These are phyloP conservation scores for Dunckerocampus dactyliophorus DNA, from an alignment of 2,113 vertebrate species.

Conservation along the genomic window DNA sequence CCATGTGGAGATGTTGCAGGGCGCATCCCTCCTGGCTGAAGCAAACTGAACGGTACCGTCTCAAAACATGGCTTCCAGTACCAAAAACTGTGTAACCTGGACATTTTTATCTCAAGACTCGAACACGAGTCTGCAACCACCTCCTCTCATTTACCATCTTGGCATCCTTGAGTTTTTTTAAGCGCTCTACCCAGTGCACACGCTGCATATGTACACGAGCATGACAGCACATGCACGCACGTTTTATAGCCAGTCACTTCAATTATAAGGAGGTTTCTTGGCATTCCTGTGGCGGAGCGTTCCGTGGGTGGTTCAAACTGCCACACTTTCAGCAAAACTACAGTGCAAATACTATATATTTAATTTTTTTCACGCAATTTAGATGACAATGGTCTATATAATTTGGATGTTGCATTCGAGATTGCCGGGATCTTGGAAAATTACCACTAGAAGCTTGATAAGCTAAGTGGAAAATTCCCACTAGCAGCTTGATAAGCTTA, in stretches of 20 bases:
- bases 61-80: background rate
- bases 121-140: background rate
- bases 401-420: too few relatives aligned
- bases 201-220: background rate
- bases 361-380: too few relatives aligned
- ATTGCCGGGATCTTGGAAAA: too few relatives aligned
- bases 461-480: too few relatives aligned
- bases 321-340: conserved; percentile 2
- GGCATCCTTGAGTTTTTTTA: background rate
- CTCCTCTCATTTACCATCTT: background rate
- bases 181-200: conserved; percentile 2
- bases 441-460: too few relatives aligned
- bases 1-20: too few relatives aligned
- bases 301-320: conserved; percentile 10
- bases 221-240: conserved; percentile 15
- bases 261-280: conserved; percentile 29
- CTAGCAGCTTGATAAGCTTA: too few relatives aligned
- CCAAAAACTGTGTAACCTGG: too few relatives aligned
- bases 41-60: too few relatives aligned
- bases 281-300: conserved; percentile 48
- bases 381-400: too few relatives aligned
- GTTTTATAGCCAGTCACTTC: conserved; percentile 1
- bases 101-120: background rate
- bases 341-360: background rate
- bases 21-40: too few relatives aligned